Conservation (phyloP, 2,888 invertebrate species). For the Crematogaster levior region DNA sequence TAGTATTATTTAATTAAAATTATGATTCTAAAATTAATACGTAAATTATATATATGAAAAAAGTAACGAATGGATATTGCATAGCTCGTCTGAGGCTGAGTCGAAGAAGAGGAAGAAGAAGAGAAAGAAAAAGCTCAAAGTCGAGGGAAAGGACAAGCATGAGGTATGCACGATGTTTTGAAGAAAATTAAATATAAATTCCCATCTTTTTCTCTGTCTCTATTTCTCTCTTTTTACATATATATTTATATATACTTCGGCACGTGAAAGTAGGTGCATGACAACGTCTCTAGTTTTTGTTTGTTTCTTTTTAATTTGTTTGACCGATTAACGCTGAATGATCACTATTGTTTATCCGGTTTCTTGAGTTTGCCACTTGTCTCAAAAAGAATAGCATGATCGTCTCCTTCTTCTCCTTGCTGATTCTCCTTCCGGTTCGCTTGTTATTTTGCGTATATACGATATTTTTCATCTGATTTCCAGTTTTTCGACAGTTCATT, state of each 20-base stretch:
- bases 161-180: constrained; percentile 68
- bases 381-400: constrained; percentile 34
- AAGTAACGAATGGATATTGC: constrained; percentile 60
- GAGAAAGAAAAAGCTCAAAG: constrained; percentile 92
- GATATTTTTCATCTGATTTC: constrained; percentile 80
- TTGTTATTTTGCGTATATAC: constrained; percentile 54
- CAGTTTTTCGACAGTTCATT: constrained; percentile 80
- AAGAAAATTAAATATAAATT: constrained; percentile 52
- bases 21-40: background rate
- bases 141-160: constrained; percentile 84
- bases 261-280: constrained; percentile 74
- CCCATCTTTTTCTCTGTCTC: constrained; percentile 66
- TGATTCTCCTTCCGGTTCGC: constrained; percentile 18
- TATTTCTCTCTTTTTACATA: constrained; percentile 67
- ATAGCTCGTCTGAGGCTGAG: constrained; percentile 91
- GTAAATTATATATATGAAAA: background rate
- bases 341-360: constrained; percentile 40
- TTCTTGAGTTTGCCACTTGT: constrained; percentile 16
- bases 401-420: background rate
- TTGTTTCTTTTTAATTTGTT: constrained; percentile 69
- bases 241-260: constrained; percentile 66
- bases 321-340: constrained; percentile 68
- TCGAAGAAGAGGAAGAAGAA: constrained; percentile 92
- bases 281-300: constrained; percentile 67
- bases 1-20: background rate